Conservation (phyloP, 2,113 vertebrate species). For the Poeciliopsis turrubarensis region DNA sequence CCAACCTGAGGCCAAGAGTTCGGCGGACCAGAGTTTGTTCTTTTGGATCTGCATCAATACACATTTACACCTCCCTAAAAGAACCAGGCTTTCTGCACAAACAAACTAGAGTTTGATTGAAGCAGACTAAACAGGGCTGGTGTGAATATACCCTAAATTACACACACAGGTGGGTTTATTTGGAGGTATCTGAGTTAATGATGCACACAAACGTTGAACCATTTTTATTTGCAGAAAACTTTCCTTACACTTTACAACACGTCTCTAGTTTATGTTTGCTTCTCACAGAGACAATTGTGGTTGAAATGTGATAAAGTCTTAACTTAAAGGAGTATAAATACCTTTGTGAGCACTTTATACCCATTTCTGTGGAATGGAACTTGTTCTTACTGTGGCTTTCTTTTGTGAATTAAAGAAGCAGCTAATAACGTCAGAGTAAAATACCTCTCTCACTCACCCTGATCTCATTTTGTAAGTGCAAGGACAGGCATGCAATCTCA, state of each 20-base stretch:
- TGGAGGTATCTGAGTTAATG: too few relatives aligned
- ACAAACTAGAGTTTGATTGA: too few relatives aligned
- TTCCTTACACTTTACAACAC: background rate
- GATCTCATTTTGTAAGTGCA: slow-evolving; percentile 46
- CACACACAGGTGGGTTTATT: background rate
- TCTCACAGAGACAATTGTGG: background rate
- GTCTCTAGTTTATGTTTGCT: background rate
- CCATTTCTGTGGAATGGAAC: slow-evolving; percentile 1
- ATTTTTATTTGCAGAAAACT: background rate
- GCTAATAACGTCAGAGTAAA: slow-evolving; percentile 59
- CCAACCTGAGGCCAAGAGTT: too few relatives aligned
- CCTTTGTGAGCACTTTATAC: background rate
- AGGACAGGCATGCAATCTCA: slow-evolving; percentile 32
- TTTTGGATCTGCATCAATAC: too few relatives aligned
- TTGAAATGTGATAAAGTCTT: background rate
- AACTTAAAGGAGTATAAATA: background rate
- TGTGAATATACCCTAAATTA: too few relatives aligned
- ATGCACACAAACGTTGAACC: background rate
- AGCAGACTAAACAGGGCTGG: background rate
- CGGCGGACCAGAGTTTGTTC: too few relatives aligned
- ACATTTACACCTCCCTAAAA: too few relatives aligned
- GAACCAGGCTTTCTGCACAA: background rate
- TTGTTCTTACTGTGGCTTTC: background rate
- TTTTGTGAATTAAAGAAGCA: slow-evolving; percentile 52
- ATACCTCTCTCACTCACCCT: slow-evolving; percentile 45